Evolutionary conservation across 2,888 invertebrate species (phyloP).

Genomic region (Sialis fuliginosa): DNA sequence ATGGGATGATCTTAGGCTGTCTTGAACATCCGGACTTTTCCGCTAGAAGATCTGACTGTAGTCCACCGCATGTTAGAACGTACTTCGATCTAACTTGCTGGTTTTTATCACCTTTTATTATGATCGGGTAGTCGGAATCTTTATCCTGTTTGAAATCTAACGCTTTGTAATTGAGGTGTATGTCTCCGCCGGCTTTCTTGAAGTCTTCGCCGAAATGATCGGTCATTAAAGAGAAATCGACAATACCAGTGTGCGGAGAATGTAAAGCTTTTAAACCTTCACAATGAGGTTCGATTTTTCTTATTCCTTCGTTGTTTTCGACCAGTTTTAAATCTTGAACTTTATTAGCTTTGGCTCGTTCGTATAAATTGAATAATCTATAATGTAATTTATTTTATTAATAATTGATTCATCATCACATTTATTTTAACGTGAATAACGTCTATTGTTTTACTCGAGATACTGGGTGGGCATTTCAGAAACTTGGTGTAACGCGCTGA

Average conservation of each 20-base stretch:
- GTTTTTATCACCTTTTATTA: slow-evolving; percentile 28
- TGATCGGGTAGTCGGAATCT: slow-evolving; percentile 40
- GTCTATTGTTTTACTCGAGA: too few species aligned
- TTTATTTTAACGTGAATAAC: too few species aligned
- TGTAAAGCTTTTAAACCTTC: slow-evolving; percentile 81
- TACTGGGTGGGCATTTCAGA: too few species aligned
- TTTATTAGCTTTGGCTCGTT: slow-evolving; percentile 67
- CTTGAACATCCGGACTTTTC: slow-evolving; percentile 69
- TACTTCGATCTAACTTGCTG: slow-evolving; percentile 44
- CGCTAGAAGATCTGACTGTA: slow-evolving; percentile 85
- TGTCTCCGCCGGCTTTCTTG: slow-evolving; percentile 51
- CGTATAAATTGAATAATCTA: slow-evolving; percentile 41
- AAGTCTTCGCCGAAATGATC: slow-evolving; percentile 71
- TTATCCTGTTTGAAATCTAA: slow-evolving; percentile 44
- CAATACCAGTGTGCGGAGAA: slow-evolving; percentile 96
- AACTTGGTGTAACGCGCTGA: too few species aligned
- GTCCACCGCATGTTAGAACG: slow-evolving; percentile 87
- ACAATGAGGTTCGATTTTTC: slow-evolving; percentile 74
- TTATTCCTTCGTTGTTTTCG: slow-evolving; percentile 47
- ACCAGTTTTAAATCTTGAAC: slow-evolving; percentile 72
- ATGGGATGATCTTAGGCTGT: slow-evolving; percentile 78
- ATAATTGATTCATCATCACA: too few species aligned
- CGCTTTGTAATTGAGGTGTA: slow-evolving; percentile 63
- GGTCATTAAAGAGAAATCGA: slow-evolving; percentile 78
- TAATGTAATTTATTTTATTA: too few species aligned